Base-by-base conservation (phyloP, 2,888 invertebrate genomes). In the Leptopilina myrica region DNA sequence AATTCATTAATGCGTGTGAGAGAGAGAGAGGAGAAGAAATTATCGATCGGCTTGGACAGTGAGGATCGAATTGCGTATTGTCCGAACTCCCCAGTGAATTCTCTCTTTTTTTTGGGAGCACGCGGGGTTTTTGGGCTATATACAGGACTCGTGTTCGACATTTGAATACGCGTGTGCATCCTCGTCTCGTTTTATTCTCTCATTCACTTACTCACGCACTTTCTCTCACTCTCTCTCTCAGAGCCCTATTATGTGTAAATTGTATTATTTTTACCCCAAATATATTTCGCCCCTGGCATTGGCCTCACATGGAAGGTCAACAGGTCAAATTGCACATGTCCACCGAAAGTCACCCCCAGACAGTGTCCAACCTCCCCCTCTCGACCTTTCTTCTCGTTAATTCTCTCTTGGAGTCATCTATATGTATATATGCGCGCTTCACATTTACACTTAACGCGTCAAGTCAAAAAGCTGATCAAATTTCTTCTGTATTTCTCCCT, bases 231-330 rank as follows among this genome's bases (percentile, higher is more conserved):
- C 49, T 11, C 49, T 1, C 79, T 81, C 86, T n/a, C n/a, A n/a
- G n/a, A 86, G 86, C 88, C 89, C 90, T 87, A 90, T 91, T 91
- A 91, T 91, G 87, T 87, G 90, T 88, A 92, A 92, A 92, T 92
- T 91, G 91, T 91, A 91, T 91, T 91, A 91, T 91, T 91, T 91
- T 91, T 91, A 89, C 91, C 91, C 91, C 91, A 91, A 91, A 91
- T 91, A 87, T 89, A 89, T 89, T 87, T 88, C 85, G 86, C 83
- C 88, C 88, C 86, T 80, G 83, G 84, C 85, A 85, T 83, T 81
- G 84, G 85, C 78, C 84, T 82, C 80, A 76, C 79, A 80, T 76
- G 64, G 73, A 83, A 87, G 91, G 91, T 91, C 89, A 90, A 89
- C 91, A 90, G 91, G 91, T 91, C 91, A 90, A 89, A 90, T 90